Base-by-base conservation (phyloP, 2,113 vertebrate genomes). In the Oriolus oriolus region DNA sequence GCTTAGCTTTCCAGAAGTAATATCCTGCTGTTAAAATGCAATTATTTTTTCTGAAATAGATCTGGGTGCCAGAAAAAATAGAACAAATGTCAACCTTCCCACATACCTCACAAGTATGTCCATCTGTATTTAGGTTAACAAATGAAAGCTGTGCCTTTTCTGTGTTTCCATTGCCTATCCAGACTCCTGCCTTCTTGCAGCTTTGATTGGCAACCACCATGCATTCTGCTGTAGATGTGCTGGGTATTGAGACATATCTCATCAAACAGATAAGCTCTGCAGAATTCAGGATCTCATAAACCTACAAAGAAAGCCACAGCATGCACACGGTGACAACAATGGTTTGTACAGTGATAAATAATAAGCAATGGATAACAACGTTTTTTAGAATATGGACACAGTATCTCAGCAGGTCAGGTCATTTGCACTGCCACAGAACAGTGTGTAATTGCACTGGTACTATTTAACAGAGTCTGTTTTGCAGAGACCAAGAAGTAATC, bases 271-370 rank as follows among this genome's bases (percentile, higher is more conserved):
- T 91, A 84, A 99, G 98, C 65, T 99, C 98, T 30, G 98, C 99
- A 7, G 99, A 99, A 75, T 98, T 99, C 97, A 99, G 97, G 91
- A 98, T 96, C 31, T 99, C 98, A 96, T 99, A 99, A 83, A 99
- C 98, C 99, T 98, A 83, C 35, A 93, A 74, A 81, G 91, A 60
- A 93, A 65, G 87, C 7, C 81, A 90, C 41, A 91, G 63, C 28
- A 68, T 1, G 12, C 35, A 41, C 42, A 26, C 5, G 24, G 54
- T 69, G 65, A 45, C 13, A 68, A 64, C 52, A 65, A 54, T 14
- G 47, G 63, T 31, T 69, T 37, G 12, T n/a, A 50, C n/a, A 49
- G 60, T 1, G 12, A 70, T 8, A 76, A 87, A 49, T 37, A 81
- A 70, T 19, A 52, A 69, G 27, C 35, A 84, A 14, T 0, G 5